Base-by-base conservation (phyloP, 2,888 invertebrate species). In the Sceliomorpha sp. region DNA sequence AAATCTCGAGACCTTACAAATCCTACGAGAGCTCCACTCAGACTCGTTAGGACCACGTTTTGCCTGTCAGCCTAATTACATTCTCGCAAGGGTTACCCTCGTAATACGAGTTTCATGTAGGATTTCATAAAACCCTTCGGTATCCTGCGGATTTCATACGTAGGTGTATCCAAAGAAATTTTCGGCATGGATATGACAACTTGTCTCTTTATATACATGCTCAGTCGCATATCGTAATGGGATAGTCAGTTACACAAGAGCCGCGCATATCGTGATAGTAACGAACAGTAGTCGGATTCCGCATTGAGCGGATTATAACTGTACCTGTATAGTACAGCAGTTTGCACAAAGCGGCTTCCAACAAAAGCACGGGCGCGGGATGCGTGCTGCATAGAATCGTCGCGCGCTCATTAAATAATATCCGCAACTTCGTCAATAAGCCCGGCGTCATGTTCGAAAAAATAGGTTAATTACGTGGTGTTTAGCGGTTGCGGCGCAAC, bases 121-220 rank as follows among this genome's bases (percentile, higher is more conserved):
- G 20, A 20, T 20, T 5, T 20, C 5, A 2, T 5, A 2, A 20
- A 20, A 20, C 20, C 3, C 5, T 20, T 2, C 3, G 5, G 20
- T 4, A 5, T 20, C 2, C 20, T 20, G 20, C 3, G 5, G 20
- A 20, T 20, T 20, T 20, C 2, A 20, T 20, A 20, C 3, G 20
- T 5, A 20, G 20, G 20, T 26, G 40, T 24, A 26, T 27, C 12
- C 32, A 20, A 47, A 40, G n/a, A n/a, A 32, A 48, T 59, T 53
- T 29, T 20, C 15, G 56, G 42, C 55, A 47, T 34, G 45, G 48
- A 45, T 81, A 81, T 83, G 83, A 83, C n/a, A n/a, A n/a, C 80
- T 73, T 70, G 47, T 66, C 17, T 45, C 74, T 63, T 73, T 64
- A 74, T 66, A 32, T 37, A 58, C 44, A n/a, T n/a, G 48, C 58